These are phyloP conservation scores for Mixornis gularis DNA, from an alignment of 2,113 vertebrate species.

Conservation along the genomic window DNA sequence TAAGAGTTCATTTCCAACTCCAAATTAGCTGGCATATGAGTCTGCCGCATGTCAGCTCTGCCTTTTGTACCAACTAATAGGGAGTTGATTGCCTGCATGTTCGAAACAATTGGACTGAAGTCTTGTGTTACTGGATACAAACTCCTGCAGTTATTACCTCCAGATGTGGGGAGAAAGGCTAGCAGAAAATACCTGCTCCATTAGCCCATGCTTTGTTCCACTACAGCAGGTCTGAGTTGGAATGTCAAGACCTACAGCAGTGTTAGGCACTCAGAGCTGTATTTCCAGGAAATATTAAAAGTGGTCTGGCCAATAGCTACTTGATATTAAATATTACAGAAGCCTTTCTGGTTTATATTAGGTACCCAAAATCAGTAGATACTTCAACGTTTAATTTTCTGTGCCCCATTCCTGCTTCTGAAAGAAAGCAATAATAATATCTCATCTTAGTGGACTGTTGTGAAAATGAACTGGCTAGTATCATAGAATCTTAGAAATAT, in stretches of 20 bases:
- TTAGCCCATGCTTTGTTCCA: neutral
- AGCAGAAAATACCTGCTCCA: neutral
- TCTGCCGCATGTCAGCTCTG: neutral
- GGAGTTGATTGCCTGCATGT: neutral
- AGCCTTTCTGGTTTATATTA: neutral
- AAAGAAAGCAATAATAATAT: neutral
- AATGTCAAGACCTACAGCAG: neutral
- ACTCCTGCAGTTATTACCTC: neutral
- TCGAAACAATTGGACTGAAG: neutral
- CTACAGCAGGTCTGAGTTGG: neutral
- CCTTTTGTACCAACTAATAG: neutral
- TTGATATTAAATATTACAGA: neutral
- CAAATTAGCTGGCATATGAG: neutral
- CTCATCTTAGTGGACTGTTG: neutral
- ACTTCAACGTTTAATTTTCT: neutral
- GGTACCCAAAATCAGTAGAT: neutral
- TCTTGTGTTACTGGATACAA: neutral
- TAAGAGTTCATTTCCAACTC: neutral
- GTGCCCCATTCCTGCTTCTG: neutral
- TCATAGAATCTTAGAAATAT: neutral
- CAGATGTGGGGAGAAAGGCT: neutral
- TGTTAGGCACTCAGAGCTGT: neutral
- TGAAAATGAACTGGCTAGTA: neutral
- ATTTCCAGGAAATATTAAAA: neutral
- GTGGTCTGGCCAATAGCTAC: neutral